Base-by-base conservation (phyloP, 2,797 vertebrate species). In the Rhynchonycteris naso region DNA sequence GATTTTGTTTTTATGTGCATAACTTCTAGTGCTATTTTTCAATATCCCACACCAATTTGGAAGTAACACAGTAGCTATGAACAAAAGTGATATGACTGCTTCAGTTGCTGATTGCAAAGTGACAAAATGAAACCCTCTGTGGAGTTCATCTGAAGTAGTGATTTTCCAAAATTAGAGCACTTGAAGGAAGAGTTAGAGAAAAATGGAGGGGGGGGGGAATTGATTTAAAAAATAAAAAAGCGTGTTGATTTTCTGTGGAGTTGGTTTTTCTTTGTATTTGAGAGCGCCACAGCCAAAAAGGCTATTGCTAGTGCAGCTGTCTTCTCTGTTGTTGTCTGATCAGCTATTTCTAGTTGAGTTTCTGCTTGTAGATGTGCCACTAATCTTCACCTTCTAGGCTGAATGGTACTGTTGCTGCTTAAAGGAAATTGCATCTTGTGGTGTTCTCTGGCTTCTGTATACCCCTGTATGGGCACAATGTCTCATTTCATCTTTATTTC, bases 31-130 rank as follows among this genome's bases (percentile, higher is more conserved):
- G 47, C 72, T 95, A 43, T 68, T 94, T 97, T 96, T 91, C 88
- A 86, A 82, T 89, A 87, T 82, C 76, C n/a, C 71, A 96, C 90
- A 81, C 61, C 83, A 90, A 91, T 95, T 91, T 96, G 83, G 22
- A 87, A 69, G 66, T 63, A 90, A 89, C 71, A 86, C 3, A 54
- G 82, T 35, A 94, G 87, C 78, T 74, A 78, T 58, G 90, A 94
- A 89, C 81, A 68, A 95, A 95, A 94, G 94, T 78, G 66, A 52
- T 85, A 87, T 38, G 71, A 89, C 61, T 79, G 66, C 90, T 94
- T 52, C 61, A 84, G 63, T 91, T 93, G 71, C 83, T 97, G 95
- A 95, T 96, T 94, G 85, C 82, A 71, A 91, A 92, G 88, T 87
- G 66, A 94, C 85, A 84, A 95, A 96, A 88, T 13, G 19, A 38